phyloP scores from a whole-genome alignment of 2,113 vertebrate genomes.

The Rynchops niger region DNA sequence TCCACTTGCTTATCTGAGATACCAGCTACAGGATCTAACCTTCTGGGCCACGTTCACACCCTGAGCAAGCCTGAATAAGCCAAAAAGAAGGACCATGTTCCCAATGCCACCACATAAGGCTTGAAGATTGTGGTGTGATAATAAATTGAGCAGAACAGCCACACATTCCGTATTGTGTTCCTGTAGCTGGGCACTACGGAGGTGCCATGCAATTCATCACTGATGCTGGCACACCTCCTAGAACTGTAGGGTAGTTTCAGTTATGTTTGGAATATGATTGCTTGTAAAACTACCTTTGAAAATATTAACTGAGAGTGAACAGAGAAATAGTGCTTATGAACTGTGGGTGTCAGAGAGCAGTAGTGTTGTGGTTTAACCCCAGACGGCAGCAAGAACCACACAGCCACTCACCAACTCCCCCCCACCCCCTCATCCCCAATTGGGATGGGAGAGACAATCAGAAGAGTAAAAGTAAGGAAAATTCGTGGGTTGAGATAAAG shows the following conservation, averaged over 20 bases:
- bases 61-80: not conserved
- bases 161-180: rapidly evolving
- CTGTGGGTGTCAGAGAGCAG: not conserved
- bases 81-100: not conserved
- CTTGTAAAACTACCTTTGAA: not conserved
- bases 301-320: not conserved
- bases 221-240: not conserved
- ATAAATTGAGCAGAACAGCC: not conserved
- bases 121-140: not conserved
- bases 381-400: not conserved
- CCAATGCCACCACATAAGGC: not conserved
- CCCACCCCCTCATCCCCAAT: not conserved
- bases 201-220: not conserved
- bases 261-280: not conserved
- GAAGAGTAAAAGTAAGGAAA: not conserved
- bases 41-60: not conserved
- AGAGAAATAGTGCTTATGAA: not conserved
- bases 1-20: not conserved
- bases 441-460: not conserved
- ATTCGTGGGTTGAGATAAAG: not conserved
- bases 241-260: not conserved
- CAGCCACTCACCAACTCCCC: not conserved
- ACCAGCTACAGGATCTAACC: not conserved
- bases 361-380: not conserved
- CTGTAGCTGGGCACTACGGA: not conserved